Evolutionary conservation across 2,888 invertebrate species (phyloP).

Genomic region (Hololepta plana): DNA sequence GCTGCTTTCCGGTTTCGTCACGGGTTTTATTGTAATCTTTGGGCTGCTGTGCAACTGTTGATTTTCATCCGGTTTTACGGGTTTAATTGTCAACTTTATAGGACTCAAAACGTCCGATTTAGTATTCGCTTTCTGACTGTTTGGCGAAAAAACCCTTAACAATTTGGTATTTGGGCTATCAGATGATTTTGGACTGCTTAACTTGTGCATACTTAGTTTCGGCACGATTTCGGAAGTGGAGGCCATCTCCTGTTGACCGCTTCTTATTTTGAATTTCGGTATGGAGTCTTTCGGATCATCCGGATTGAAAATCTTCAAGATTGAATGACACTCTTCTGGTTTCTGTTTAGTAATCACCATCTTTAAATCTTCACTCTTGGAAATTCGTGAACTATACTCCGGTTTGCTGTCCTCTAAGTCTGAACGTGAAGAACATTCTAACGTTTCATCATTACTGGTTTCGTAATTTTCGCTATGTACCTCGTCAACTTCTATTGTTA

Average conservation of each 20-base stretch:
- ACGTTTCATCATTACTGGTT: slow-evolving; percentile 1
- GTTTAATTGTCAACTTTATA: slow-evolving; percentile 22
- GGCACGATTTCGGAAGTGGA: slow-evolving; percentile 13
- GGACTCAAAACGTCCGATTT: slow-evolving; percentile 11
- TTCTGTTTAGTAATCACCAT: slow-evolving; percentile 26
- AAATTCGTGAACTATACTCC: slow-evolving; percentile 16
- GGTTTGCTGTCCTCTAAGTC: slow-evolving; percentile 27
- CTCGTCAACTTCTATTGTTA: slow-evolving; percentile 3
- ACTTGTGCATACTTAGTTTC: too few relatives aligned
- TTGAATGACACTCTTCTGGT: slow-evolving; percentile 20
- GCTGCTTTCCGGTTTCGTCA: slow-evolving; percentile 4
- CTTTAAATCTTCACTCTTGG: slow-evolving; percentile 17
- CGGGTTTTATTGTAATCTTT: slow-evolving; percentile 24
- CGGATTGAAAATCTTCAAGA: slow-evolving; percentile 24
- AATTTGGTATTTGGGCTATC: too few relatives aligned
- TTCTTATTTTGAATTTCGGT: slow-evolving; percentile 12
- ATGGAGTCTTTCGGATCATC: slow-evolving; percentile 12
- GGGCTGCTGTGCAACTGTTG: slow-evolving; percentile 17
- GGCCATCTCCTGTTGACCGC: too few relatives aligned
- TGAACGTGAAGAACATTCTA: too few relatives aligned
- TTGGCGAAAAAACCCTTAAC: too few relatives aligned
- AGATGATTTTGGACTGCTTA: too few relatives aligned
- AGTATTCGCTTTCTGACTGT: slow-evolving; percentile 17
- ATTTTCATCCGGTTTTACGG: slow-evolving; percentile 15
- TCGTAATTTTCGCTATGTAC: neutral